These are phyloP conservation scores for Drosophila demipolita DNA, from an alignment of 2,888 invertebrate species.

Conservation along the genomic window DNA sequence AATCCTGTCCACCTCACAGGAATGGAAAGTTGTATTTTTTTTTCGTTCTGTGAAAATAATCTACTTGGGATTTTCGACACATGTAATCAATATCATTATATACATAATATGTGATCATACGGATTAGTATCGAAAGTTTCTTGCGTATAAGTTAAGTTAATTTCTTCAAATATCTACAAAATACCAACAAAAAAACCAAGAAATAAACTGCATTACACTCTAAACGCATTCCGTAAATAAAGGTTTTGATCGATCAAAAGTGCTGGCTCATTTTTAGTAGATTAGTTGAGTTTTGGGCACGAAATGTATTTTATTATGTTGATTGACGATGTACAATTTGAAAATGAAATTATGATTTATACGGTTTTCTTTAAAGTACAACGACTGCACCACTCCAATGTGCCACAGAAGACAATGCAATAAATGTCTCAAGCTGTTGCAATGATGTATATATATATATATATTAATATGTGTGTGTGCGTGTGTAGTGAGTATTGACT, in stretches of 20 bases:
- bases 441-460: conserved; percentile 21
- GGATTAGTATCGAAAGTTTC: neutral
- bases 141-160: neutral
- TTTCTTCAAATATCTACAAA: neutral
- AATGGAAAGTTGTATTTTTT: neutral
- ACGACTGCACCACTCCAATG: conserved; percentile 10
- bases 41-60: neutral
- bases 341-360: conserved; percentile 75
- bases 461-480: conserved; percentile 8
- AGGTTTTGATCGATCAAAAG: conserved; percentile 52
- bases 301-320: conserved; percentile 70
- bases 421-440: conserved; percentile 56
- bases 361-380: conserved; percentile 56
- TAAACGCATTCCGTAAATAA: neutral
- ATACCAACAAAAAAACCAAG: neutral
- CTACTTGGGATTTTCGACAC: neutral
- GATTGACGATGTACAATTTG: conserved; percentile 76
- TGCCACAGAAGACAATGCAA: conserved; percentile 28
- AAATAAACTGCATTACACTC: neutral
- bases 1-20: neutral
- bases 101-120: neutral
- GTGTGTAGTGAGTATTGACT: conserved; percentile 56
- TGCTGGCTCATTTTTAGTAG: conserved; percentile 67
- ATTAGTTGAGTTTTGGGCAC: conserved; percentile 53
- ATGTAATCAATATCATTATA: neutral